Percentiles rank a stretch among this genome's conserved stretches.
Evolutionary conservation across 2,797 vertebrate species (phyloP).

Genomic region (Chiloscyllium punctatum): DNA sequence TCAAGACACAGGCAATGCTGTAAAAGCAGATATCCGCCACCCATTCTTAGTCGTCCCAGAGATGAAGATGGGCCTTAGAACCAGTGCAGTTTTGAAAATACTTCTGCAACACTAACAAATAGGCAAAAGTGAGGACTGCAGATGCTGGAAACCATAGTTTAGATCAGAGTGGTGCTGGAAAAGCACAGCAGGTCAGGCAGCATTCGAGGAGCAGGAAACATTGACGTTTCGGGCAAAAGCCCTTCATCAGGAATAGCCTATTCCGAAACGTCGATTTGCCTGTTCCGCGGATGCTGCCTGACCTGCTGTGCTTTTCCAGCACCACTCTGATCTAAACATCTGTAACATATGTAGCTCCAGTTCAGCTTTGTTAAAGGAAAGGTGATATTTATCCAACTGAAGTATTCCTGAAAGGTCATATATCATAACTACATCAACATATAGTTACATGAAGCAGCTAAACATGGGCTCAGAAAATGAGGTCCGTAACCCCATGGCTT

Average conservation of each 20-base stretch:
- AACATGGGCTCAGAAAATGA: background rate
- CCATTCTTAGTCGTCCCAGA: background rate
- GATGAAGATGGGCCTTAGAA: background rate
- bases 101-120: background rate
- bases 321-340: too few species aligned
- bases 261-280: too few species aligned
- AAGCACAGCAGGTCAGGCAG: too few species aligned
- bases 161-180: too few species aligned
- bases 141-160: too few species aligned
- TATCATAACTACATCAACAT: background rate
- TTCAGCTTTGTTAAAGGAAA: background rate
- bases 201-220: too few species aligned
- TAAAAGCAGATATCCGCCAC: background rate
- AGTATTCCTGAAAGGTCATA: background rate
- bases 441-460: background rate
- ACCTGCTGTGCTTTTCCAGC: too few species aligned
- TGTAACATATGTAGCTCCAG: too few species aligned
- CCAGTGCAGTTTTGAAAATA: background rate
- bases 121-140: too few species aligned
- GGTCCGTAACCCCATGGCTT: background rate
- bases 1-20: background rate
- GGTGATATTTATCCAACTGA: background rate
- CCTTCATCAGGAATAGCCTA: too few species aligned
- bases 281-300: too few species aligned
- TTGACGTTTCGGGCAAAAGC: too few species aligned